Evolutionary conservation across 2,113 vertebrate species (phyloP), one percentile per base, ranked within the genome.

Genomic region (Syngnathus typhle): DNA sequence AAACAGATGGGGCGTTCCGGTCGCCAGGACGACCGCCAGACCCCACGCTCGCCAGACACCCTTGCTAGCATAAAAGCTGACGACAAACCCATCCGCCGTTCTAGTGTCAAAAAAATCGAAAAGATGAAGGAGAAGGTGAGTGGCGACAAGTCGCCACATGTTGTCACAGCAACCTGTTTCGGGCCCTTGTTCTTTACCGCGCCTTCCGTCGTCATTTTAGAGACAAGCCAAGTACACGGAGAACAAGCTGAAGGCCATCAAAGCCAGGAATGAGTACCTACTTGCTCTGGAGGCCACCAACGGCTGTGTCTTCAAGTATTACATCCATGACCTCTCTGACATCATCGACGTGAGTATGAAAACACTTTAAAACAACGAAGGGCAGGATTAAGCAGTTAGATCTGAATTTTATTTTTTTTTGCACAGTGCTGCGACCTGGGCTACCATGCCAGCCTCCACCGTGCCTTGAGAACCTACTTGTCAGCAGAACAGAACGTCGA

Each of bases 121-220:
- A 99, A 99, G 77, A 99, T 99, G 97, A 99, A 99, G 84, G 97
- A 98, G 87, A 99, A 99, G 95, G 97, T 98, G 73, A 81, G 86
- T 1, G 0, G 44, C 19, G 0, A n/a, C 8, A 27, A 4, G 41
- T 54, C 51, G 11, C 21, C 23, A 4, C 51, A 11, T 11, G 8
- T 10, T 23, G 4, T 55, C 7, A 4, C 6, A 56, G 12, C 5
- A 38, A 60, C 27, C 70, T 77, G 61, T 39, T 11, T 44, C n/a
- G 6, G 7, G 9, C 60, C 15, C 7, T 56, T 71, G 39, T 44
- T 44, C 6, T 54, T 70, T 59, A 7, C 52, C 36, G 7, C 47
- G n/a, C 60, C 2, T 16, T 23, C 15, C 39, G 46, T 19, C 64
- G 19, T 54, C 46, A 60, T 60, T 1, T 67, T 77, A 99, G 97